A percentile compares a stretch with the other conserved stretches of the same genome.
phyloP scores from a whole-genome alignment of 2,888 invertebrate genomes.

The Tryphoninae sp. region DNA sequence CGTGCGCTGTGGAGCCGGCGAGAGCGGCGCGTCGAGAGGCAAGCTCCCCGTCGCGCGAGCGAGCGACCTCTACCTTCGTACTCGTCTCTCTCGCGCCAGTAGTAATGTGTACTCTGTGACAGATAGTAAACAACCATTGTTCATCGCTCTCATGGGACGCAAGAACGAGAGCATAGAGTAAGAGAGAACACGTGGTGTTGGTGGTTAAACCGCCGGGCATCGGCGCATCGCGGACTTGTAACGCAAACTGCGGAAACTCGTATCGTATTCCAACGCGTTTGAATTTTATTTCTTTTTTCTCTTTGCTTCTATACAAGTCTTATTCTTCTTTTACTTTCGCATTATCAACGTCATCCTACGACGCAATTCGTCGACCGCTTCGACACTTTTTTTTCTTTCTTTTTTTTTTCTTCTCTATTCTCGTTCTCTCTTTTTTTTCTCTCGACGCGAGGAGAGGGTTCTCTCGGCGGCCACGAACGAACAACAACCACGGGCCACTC shows the following conservation, averaged over 20 bases:
- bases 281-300: neutral
- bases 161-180: slow-evolving; percentile 13
- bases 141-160: slow-evolving; percentile 48
- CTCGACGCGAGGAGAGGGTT: neutral
- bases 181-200: slow-evolving; percentile 52
- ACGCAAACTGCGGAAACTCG: slow-evolving; percentile 14
- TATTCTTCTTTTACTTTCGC: neutral
- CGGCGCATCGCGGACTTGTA: slow-evolving; percentile 7
- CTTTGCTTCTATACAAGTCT: neutral
- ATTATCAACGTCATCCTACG: neutral
- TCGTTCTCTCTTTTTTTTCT: slow-evolving; percentile 4
- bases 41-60: slow-evolving; percentile 1
- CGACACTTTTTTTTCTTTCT: slow-evolving; percentile 21
- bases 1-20: slow-evolving; percentile 28
- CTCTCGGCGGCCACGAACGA: slow-evolving; percentile 10
- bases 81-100: neutral
- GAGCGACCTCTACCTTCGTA: neutral
- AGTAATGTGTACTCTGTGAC: slow-evolving; percentile 68
- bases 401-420: neutral
- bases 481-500: slow-evolving; percentile 32
- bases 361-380: slow-evolving; percentile 11
- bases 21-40: slow-evolving; percentile 28
- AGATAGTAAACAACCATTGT: slow-evolving; percentile 74
- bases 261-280: slow-evolving; percentile 3
- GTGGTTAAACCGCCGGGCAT: slow-evolving; percentile 21